Evolutionary conservation across 2,888 invertebrate genomes (phyloP).

Genomic region (Diplolepis rosae): DNA sequence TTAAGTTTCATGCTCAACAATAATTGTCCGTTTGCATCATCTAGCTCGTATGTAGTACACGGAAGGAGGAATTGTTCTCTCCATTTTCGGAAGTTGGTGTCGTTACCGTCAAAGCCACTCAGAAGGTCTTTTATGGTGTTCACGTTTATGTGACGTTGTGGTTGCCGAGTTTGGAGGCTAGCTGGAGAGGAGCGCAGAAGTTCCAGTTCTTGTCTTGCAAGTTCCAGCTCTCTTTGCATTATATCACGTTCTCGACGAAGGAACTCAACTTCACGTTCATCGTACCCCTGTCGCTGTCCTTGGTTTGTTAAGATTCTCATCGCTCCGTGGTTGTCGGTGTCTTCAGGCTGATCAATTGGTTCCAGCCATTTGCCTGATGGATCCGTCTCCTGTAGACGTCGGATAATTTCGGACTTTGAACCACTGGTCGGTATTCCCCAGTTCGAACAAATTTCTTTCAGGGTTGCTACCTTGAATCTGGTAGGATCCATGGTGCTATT

Average conservation of each 20-base stretch:
- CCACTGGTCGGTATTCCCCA: not conserved
- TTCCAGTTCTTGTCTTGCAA: no score
- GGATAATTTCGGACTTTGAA: not conserved
- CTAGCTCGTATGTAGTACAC: constrained; percentile 35
- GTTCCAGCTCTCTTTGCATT: not conserved
- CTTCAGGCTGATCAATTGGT: not conserved
- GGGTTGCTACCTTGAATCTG: not conserved
- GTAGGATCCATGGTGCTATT: not conserved
- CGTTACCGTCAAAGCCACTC: constrained; percentile 37
- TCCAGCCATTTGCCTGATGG: not conserved
- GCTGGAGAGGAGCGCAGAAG: not conserved
- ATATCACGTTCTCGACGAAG: not conserved
- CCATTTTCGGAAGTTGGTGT: constrained; percentile 40
- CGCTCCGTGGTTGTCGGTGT: not conserved
- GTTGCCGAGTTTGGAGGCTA: not conserved
- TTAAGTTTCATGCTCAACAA: constrained; percentile 42
- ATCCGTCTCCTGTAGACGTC: constrained; percentile 1
- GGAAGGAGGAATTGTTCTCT: constrained; percentile 40
- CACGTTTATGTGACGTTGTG: not conserved
- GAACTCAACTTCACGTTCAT: not conserved
- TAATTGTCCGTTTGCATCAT: constrained; percentile 38
- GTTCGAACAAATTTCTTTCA: not conserved
- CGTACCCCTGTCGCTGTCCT: not conserved
- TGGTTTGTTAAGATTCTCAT: not conserved
- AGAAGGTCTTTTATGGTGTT: constrained; percentile 38